These are phyloP conservation scores for Phthorimaea operculella DNA, from an alignment of 1,140 invertebrate species.

Conservation along the genomic window DNA sequence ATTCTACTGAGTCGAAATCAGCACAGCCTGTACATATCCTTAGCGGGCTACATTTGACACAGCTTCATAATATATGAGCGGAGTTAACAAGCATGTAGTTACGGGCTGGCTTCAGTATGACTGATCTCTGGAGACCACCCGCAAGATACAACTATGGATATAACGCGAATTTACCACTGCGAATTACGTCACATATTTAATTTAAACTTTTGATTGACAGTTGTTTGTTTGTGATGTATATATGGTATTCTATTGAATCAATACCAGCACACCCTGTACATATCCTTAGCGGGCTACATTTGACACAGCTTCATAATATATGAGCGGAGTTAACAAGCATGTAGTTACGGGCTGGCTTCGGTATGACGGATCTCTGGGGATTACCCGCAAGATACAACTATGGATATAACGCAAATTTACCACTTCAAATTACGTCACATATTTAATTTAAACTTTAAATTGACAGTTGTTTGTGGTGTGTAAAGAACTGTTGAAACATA, in stretches of 20 bases:
- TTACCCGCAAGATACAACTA: neutral
- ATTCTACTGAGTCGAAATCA: too few species aligned
- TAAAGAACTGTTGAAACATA: too few species aligned
- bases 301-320: conserved; percentile 64
- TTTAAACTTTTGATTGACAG: neutral
- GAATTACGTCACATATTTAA: neutral
- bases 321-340: conserved; percentile 65
- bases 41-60: conserved; percentile 53
- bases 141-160: neutral
- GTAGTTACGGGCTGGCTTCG: conserved; percentile 51
- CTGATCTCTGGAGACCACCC: conserved; percentile 14
- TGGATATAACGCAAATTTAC: neutral
- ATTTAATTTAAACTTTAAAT: neutral
- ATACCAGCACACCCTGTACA: conserved; percentile 31
- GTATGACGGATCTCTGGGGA: conserved; percentile 21
- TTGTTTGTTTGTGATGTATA: too few species aligned
- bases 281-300: conserved; percentile 36
- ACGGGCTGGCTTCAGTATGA: conserved; percentile 41
- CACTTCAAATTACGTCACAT: neutral
- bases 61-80: conserved; percentile 64
- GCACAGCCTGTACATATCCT: conserved; percentile 31
- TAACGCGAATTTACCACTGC: neutral
- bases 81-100: conserved; percentile 65
- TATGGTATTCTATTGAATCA: too few species aligned
- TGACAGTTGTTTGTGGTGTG: neutral